These are phyloP conservation scores for Cyclina sinensis DNA, from an alignment of 1,140 invertebrate genomes.

Conservation along the genomic window DNA sequence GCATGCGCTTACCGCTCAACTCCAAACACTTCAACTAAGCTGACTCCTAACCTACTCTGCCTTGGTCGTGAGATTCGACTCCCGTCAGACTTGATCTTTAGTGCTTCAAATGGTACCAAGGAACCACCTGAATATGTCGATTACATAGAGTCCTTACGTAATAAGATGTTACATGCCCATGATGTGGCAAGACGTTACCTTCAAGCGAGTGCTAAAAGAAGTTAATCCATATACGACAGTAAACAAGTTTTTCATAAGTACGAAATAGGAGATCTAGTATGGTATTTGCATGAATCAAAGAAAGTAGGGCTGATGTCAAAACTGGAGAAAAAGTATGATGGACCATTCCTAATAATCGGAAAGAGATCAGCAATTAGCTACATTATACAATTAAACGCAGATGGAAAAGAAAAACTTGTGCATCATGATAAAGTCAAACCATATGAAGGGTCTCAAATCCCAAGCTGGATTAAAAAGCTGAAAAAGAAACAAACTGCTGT, in stretches of 20 bases:
- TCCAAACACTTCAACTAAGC: not conserved
- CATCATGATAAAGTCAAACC: constrained; percentile 31
- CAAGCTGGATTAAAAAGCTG: not conserved
- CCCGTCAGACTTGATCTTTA: not conserved
- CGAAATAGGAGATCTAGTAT: not conserved
- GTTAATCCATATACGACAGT: not conserved
- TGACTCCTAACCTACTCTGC: constrained; percentile 4
- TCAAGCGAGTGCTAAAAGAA: not conserved
- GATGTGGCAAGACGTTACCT: constrained; percentile 18
- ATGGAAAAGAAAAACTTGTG: not conserved
- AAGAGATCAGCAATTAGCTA: not conserved
- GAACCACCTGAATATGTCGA: not conserved
- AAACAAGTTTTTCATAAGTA: not conserved
- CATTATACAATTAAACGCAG: not conserved
- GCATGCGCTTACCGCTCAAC: not conserved
- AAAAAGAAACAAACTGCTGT: too few relatives aligned
- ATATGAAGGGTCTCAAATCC: not conserved
- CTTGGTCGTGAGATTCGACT: not conserved
- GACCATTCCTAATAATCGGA: not conserved
- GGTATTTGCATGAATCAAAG: not conserved
- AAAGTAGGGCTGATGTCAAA: not conserved
- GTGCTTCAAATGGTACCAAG: too few relatives aligned
- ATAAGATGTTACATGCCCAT: constrained; percentile 13
- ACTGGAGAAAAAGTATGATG: constrained; percentile 15
- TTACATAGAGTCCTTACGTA: not conserved